A percentile compares a stretch with the other conserved stretches of the same genome.
Conservation (phyloP, 2,113 vertebrate genomes). For the Varanus salvator region DNA sequence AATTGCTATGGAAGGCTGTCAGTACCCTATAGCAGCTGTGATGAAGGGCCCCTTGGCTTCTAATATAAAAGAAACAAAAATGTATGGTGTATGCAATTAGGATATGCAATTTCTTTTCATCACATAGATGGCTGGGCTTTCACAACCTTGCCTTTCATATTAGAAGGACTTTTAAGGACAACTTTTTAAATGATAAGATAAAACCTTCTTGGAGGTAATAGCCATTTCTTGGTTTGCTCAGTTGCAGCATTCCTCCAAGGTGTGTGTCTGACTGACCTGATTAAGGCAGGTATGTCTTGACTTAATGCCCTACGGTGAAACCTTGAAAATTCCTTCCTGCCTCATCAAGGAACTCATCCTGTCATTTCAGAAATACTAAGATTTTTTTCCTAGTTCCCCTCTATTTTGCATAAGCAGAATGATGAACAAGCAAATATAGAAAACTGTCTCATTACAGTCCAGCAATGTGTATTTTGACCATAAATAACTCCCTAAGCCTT, state of each 20-base stretch:
- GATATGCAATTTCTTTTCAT: neutral
- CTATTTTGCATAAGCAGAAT: neutral
- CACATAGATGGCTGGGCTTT: neutral
- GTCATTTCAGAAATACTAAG: neutral
- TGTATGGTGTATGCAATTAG: neutral
- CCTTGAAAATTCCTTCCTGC: neutral
- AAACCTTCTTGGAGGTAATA: neutral
- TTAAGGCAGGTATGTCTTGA: neutral
- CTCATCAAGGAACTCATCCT: neutral
- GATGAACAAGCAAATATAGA: neutral
- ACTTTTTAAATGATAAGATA: neutral
- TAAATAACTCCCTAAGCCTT: neutral
- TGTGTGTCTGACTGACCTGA: neutral
- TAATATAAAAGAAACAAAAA: too few relatives aligned
- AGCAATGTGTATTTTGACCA: neutral
- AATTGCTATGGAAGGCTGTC: neutral
- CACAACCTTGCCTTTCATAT: neutral
- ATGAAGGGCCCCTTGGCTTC: neutral
- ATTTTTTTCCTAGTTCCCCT: neutral
- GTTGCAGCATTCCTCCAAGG: neutral
- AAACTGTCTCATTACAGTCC: neutral
- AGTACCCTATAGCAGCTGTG: neutral
- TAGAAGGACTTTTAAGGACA: neutral
- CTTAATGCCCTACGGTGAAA: neutral
- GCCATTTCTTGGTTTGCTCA: neutral